phyloP scores from a whole-genome alignment of 1,140 invertebrate genomes.

The Himalopsyche phryganea region DNA sequence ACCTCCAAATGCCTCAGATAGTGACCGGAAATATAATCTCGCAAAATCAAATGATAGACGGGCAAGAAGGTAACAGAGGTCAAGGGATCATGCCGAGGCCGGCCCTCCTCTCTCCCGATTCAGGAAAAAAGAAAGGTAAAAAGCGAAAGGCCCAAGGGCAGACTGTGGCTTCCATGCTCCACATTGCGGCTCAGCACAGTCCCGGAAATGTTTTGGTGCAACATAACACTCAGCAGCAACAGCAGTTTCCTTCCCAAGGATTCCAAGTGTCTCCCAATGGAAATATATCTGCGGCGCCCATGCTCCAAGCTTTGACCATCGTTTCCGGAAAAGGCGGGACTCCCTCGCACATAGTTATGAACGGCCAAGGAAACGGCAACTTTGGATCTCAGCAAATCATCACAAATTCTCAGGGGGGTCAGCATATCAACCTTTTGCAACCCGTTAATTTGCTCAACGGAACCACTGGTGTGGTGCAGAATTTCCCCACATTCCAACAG shows the following conservation, averaged over 20 bases:
- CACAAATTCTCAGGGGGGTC: conserved; percentile 65
- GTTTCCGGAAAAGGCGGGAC: conserved; percentile 70
- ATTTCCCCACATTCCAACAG: conserved; percentile 76
- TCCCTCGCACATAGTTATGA: conserved; percentile 68
- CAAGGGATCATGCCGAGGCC: conserved; percentile 54
- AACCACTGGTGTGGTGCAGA: conserved; percentile 66
- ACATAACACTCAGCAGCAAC: conserved; percentile 49
- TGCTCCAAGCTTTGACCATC: conserved; percentile 72
- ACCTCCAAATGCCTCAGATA: conserved; percentile 64
- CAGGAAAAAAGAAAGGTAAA: conserved; percentile 66
- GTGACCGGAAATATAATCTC: conserved; percentile 64
- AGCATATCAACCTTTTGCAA: conserved; percentile 74
- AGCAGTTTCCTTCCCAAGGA: conserved; percentile 61
- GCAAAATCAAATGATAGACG: conserved; percentile 51
- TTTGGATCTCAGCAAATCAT: conserved; percentile 67
- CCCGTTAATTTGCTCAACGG: conserved; percentile 77
- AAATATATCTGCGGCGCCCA: conserved; percentile 57
- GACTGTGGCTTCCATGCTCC: conserved; percentile 71
- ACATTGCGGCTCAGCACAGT: conserved; percentile 63
- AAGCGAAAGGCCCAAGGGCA: conserved; percentile 69
- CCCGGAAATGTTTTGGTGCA: conserved; percentile 48
- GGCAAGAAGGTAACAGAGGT: conserved; percentile 45
- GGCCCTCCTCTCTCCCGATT: conserved; percentile 65
- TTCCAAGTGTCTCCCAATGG: conserved; percentile 63
- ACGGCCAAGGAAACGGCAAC: conserved; percentile 61